These are phyloP conservation scores for Rhinoptilus africanus DNA, from an alignment of 2,113 vertebrate species.

Conservation along the genomic window DNA sequence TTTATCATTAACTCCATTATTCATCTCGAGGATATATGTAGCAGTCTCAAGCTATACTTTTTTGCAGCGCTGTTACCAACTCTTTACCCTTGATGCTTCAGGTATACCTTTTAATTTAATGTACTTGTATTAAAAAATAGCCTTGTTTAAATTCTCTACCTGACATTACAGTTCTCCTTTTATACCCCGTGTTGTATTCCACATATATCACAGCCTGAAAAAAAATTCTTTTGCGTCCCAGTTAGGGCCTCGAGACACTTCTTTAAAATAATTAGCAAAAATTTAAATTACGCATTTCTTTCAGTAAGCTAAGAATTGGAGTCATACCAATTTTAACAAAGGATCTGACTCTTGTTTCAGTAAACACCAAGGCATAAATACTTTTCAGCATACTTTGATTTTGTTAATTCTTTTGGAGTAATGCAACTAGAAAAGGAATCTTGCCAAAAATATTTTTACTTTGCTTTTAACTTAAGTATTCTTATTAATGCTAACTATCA, in stretches of 20 bases:
- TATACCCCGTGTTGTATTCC: neutral
- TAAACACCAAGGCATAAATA: neutral
- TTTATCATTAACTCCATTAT: neutral
- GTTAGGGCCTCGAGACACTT: neutral
- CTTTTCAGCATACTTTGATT: slow-evolving; percentile 6
- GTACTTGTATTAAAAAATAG: neutral
- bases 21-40: neutral
- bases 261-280: neutral
- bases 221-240: neutral
- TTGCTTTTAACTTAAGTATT: slow-evolving; percentile 20
- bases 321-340: neutral
- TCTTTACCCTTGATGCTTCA: neutral
- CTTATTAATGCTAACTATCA: neutral
- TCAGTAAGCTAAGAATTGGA: neutral
- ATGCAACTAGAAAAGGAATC: neutral
- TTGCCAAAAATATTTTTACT: neutral
- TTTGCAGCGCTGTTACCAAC: neutral
- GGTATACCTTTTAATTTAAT: neutral
- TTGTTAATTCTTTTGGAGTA: neutral
- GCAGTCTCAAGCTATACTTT: neutral
- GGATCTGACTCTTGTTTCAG: neutral
- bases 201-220: neutral
- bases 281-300: neutral
- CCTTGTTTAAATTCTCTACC: neutral
- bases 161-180: neutral